Evolutionary conservation across 2,797 vertebrate species (phyloP).

Genomic region (Falco berigora): DNA sequence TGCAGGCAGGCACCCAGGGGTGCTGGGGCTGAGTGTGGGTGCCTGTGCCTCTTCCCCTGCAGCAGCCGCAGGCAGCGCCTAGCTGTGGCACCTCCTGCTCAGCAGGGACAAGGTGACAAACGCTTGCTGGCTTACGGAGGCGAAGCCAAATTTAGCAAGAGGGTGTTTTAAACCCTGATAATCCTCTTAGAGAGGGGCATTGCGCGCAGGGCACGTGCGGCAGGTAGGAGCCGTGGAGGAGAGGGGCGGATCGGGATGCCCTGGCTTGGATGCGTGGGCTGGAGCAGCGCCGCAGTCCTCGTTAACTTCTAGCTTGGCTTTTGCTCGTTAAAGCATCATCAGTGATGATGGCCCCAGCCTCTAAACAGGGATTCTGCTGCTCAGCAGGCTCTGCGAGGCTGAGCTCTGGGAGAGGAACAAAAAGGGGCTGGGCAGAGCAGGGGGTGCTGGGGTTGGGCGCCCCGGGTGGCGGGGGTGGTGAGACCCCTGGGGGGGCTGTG

Average conservation of each 20-base stretch:
- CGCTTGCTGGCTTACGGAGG: not conserved
- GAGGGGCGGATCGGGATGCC: not conserved
- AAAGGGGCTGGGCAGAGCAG: not conserved
- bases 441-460: not conserved
- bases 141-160: conserved; percentile 38
- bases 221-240: rapidly evolving
- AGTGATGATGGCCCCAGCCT: rapidly evolving
- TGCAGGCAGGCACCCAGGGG: not conserved
- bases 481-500: not conserved
- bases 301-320: not conserved
- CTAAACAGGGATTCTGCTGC: not conserved
- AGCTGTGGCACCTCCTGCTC: not conserved
- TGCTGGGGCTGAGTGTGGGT: not conserved
- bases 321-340: not conserved
- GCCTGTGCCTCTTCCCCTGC: not conserved
- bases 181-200: conserved; percentile 3
- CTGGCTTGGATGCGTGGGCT: rapidly evolving
- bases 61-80: rapidly evolving
- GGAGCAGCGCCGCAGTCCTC: not conserved
- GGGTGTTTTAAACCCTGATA: not conserved
- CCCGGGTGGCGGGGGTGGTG: too few species aligned
- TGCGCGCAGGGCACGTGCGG: not conserved
- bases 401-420: not conserved
- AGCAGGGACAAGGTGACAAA: conserved; percentile 5
- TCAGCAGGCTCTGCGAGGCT: not conserved